Evolutionary conservation across 2,113 vertebrate species (phyloP).

Genomic region (Carassius carassius): DNA sequence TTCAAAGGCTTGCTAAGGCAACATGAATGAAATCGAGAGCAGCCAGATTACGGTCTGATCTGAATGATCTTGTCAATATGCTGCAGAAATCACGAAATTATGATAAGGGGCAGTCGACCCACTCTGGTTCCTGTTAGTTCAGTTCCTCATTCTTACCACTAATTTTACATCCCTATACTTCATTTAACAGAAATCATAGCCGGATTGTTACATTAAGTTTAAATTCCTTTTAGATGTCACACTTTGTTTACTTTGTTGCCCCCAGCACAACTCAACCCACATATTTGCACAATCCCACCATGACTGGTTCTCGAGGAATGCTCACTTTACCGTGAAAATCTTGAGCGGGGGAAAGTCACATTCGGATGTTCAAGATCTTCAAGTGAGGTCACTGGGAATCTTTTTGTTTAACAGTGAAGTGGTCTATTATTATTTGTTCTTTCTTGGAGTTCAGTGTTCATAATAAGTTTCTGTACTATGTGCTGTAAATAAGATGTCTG

Average conservation of each 20-base stretch:
- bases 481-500: slow-evolving; percentile 60
- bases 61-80: slow-evolving; percentile 36
- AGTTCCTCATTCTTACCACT: background rate
- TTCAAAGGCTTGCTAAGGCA: slow-evolving; percentile 40
- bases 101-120: background rate
- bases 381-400: slow-evolving; percentile 9
- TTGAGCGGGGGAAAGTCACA: background rate
- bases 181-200: background rate
- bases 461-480: slow-evolving; percentile 56
- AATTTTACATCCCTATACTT: slow-evolving; percentile 1
- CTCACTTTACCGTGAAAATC: background rate
- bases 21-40: slow-evolving; percentile 31
- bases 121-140: background rate
- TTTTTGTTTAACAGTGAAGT: slow-evolving; percentile 34
- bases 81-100: slow-evolving; percentile 58
- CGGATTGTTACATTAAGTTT: slow-evolving; percentile 1
- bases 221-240: background rate
- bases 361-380: slow-evolving; percentile 1
- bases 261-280: slow-evolving; percentile 18
- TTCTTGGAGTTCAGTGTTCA: slow-evolving; percentile 49
- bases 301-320: slow-evolving; percentile 40
- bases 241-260: slow-evolving; percentile 3
- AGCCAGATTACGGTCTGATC: slow-evolving; percentile 32
- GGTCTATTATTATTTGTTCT: slow-evolving; percentile 24
- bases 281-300: slow-evolving; percentile 70